Base-by-base conservation (phyloP, 2,797 vertebrate genomes). In the Loriculus beryllinus region DNA sequence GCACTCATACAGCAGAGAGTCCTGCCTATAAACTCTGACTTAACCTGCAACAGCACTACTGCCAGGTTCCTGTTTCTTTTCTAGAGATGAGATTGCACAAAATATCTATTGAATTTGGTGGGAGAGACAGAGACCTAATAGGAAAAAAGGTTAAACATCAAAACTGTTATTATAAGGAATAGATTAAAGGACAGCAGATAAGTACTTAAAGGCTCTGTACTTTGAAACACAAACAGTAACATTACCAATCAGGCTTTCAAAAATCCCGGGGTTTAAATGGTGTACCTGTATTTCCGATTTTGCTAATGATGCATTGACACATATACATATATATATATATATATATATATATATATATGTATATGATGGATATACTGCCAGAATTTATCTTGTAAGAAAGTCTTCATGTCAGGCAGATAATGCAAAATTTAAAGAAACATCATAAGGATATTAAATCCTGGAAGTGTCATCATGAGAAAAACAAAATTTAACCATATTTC, bases 271-370 rank as follows among this genome's bases (percentile, higher is more conserved):
- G 14, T 35, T 45, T 19, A 17, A 78, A 25, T 3, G 28, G 16
- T 0, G 3, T 20, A 37, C 6, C 7, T 37, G 6, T 13, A 28
- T 37, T 69, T 65, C 33, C 4, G 3, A 63, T 12, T 42, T 65
- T 23, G 51, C 6, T 22, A 33, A 2, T 5, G 71, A 26, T 14
- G 33, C 0, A 1, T 10, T 33, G 10, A 6, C 40, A 16, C 7
- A 40, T 40, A 40, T 40, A 18, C 13, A 42, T 18, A 42, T 17
- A 42, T 42, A 42, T 42, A 42, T 42, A 42, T 17, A 42, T 42
- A 8, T 17, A 40, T 40, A 40, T 40, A 40, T 40, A 40, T 40
- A 40, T 40, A 40, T 40, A 40, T 40, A 40, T 42, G 17, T 40
- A 42, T 8, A 37, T 37, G 40, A 42, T 31, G 82, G 43, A 57